Evolutionary conservation across 2,113 vertebrate genomes (phyloP).

Genomic region (Pandion haliaetus): DNA sequence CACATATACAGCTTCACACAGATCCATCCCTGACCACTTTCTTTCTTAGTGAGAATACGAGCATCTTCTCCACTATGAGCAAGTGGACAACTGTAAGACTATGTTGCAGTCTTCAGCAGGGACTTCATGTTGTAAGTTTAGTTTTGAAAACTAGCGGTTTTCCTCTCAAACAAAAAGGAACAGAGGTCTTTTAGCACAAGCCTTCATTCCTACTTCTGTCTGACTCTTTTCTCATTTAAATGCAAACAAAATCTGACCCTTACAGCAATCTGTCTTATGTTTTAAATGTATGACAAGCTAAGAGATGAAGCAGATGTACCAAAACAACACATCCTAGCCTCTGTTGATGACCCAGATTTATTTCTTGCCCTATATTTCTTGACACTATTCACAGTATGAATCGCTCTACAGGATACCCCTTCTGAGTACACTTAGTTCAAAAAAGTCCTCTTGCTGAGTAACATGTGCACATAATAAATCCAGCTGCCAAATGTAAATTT

Average conservation of each 20-base stretch:
- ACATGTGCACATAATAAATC: conserved; percentile 17
- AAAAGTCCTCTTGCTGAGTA: not conserved
- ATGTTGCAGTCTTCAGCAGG: not conserved
- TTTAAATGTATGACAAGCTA: not conserved
- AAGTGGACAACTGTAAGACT: not conserved
- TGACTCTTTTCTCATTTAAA: not conserved
- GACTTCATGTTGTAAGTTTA: not conserved
- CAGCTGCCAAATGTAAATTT: conserved; percentile 32
- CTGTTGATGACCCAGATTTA: conserved; percentile 14
- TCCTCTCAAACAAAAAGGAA: not conserved
- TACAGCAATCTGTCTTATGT: not conserved
- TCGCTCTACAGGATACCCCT: not conserved
- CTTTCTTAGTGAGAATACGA: not conserved
- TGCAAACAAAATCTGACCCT: not conserved
- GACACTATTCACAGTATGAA: not conserved
- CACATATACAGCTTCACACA: not conserved
- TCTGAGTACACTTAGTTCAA: not conserved
- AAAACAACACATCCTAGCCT: not conserved
- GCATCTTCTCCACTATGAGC: not conserved
- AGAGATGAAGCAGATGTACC: not conserved
- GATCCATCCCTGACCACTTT: not conserved
- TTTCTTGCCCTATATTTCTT: conserved; percentile 11
- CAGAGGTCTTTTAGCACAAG: not conserved
- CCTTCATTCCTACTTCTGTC: not conserved
- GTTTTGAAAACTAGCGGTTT: not conserved